phyloP scores from a whole-genome alignment of 2,888 invertebrate species.

The Ophion slaviceki region DNA sequence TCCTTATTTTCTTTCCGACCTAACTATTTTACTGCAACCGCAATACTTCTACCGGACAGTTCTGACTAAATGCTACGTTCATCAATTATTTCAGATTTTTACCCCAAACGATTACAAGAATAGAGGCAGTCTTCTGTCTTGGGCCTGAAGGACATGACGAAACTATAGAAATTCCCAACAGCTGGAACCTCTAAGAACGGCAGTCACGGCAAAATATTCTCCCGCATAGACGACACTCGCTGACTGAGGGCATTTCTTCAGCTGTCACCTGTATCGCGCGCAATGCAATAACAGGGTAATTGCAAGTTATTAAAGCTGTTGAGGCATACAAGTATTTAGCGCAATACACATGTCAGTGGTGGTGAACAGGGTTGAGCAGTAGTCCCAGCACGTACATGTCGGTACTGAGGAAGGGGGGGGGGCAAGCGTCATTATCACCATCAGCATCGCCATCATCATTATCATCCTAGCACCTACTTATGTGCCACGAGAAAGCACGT shows the following conservation, averaged over 20 bases:
- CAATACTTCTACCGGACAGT: too few relatives aligned
- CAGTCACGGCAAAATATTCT: too few relatives aligned
- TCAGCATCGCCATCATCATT: conserved; percentile 72
- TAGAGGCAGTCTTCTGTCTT: not conserved
- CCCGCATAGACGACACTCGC: not conserved
- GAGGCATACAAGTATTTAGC: conserved; percentile 28
- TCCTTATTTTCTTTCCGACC: too few relatives aligned
- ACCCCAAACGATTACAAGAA: not conserved
- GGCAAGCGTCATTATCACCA: conserved; percentile 69
- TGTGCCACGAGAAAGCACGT: conserved; percentile 52
- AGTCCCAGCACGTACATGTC: conserved; percentile 20
- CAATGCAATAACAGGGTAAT: conserved; percentile 4
- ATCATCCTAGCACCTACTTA: conserved; percentile 72
- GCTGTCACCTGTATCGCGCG: conserved; percentile 8
- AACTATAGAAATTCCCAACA: not conserved
- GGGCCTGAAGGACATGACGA: not conserved
- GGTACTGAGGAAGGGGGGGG: not conserved
- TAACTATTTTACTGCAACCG: too few relatives aligned
- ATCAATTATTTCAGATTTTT: not conserved
- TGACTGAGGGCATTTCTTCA: not conserved
- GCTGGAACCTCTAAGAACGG: too few relatives aligned
- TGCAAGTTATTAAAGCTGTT: conserved; percentile 16
- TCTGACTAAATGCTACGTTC: not conserved
- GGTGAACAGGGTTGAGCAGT: conserved; percentile 21
- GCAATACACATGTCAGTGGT: conserved; percentile 9